Conservation (phyloP, 2,797 vertebrate species). For the Microchirus variegatus region DNA sequence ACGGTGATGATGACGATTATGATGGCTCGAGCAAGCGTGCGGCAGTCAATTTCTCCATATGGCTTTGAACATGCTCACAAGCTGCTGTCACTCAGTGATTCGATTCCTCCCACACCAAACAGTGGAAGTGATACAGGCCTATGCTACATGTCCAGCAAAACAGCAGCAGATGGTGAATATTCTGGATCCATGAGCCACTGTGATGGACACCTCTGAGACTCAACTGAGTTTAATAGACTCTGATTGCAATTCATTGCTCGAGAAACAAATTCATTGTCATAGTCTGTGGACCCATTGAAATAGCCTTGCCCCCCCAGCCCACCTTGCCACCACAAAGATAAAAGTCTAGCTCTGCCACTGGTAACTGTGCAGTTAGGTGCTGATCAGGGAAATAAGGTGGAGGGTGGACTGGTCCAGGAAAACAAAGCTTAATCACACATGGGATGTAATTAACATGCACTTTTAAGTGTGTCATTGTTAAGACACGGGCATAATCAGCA, state of each 20-base stretch:
- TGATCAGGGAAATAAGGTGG: constrained; percentile 22
- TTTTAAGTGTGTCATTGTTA: background rate
- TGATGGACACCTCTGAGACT: constrained; percentile 61
- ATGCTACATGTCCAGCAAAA: constrained; percentile 51
- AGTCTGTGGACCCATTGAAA: too few relatives aligned
- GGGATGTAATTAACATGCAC: constrained; percentile 29
- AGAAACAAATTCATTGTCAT: too few relatives aligned
- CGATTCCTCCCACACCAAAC: constrained; percentile 64
- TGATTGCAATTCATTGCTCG: too few relatives aligned
- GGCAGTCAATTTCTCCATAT: constrained; percentile 65
- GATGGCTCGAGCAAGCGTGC: constrained; percentile 46
- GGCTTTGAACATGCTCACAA: constrained; percentile 68
- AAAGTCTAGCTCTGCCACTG: too few relatives aligned
- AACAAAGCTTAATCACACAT: constrained; percentile 48
- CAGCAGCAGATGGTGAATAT: constrained; percentile 71
- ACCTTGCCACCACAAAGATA: too few relatives aligned
- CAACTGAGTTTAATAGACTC: too few relatives aligned
- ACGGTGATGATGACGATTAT: background rate
- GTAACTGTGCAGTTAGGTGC: constrained; percentile 47
- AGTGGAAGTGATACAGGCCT: constrained; percentile 49
- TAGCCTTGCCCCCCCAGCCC: too few relatives aligned
- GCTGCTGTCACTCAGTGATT: constrained; percentile 69
- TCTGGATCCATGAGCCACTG: constrained; percentile 53
- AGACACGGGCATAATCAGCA: background rate
- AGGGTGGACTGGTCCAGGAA: constrained; percentile 21